Conservation (phyloP, 2,888 invertebrate species). For the Andrena fulva region DNA sequence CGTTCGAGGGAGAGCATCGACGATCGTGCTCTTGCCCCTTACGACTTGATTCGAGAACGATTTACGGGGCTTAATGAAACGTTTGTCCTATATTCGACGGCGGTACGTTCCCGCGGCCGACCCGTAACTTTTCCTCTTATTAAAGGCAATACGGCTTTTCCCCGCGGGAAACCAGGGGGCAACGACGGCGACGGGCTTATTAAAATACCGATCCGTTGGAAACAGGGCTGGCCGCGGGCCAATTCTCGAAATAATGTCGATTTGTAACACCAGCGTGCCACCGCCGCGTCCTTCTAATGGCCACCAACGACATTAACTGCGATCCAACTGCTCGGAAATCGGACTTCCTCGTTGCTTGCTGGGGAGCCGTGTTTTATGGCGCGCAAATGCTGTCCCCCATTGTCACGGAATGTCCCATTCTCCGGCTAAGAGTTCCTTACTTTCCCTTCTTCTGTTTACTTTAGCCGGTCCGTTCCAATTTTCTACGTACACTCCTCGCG, state of each 20-base stretch:
- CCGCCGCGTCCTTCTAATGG: constrained; percentile 22
- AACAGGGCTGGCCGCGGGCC: constrained; percentile 67
- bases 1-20: constrained; percentile 13
- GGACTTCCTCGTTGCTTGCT: constrained; percentile 22
- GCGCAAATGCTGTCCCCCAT: not conserved
- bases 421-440: not conserved
- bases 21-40: not conserved
- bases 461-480: too few relatives aligned
- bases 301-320: constrained; percentile 53
- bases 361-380: constrained; percentile 15
- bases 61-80: constrained; percentile 45
- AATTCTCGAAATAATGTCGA: constrained; percentile 72
- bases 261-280: constrained; percentile 49
- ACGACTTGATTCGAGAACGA: constrained; percentile 39
- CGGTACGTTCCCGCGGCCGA: not conserved
- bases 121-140: constrained; percentile 23
- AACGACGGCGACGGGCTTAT: constrained; percentile 59
- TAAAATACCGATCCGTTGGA: constrained; percentile 72
- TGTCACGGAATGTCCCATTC: not conserved
- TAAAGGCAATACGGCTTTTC: constrained; percentile 14
- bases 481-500: too few relatives aligned
- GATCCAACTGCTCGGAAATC: constrained; percentile 46
- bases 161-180: not conserved
- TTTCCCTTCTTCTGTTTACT: too few relatives aligned
- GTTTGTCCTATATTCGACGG: constrained; percentile 13